Evolutionary conservation across 2,888 invertebrate genomes (phyloP).

Genomic region (Acleris laterana): DNA sequence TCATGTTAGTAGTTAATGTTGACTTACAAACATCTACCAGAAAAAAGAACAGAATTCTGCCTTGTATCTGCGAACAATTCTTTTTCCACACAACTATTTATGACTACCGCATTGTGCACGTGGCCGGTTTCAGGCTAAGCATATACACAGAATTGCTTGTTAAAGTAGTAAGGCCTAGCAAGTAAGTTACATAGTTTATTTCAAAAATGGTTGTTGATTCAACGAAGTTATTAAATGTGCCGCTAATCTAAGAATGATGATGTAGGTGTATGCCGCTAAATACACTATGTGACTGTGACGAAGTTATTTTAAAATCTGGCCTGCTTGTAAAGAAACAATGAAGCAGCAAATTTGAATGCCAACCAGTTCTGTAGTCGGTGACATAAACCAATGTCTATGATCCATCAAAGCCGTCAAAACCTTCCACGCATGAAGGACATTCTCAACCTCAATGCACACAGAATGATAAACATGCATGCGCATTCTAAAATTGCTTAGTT

Average conservation of each 20-base stretch:
- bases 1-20: background rate
- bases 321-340: background rate
- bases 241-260: too few relatives aligned
- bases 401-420: conserved; percentile 66
- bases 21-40: conserved; percentile 1
- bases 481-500: conserved; percentile 45
- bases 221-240: background rate
- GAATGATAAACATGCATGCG: conserved; percentile 24
- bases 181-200: background rate
- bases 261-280: too few relatives aligned
- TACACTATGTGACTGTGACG: too few relatives aligned
- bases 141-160: conserved; percentile 10
- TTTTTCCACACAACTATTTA: conserved; percentile 31
- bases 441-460: conserved; percentile 16
- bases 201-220: background rate
- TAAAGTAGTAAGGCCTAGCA: conserved; percentile 3
- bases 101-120: conserved; percentile 18
- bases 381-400: conserved; percentile 56
- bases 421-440: conserved; percentile 45
- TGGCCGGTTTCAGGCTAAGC: conserved; percentile 22
- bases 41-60: conserved; percentile 6
- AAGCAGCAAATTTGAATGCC: background rate
- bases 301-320: too few relatives aligned
- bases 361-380: conserved; percentile 4
- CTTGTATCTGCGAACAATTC: conserved; percentile 25